Conservation (phyloP, 2,113 vertebrate genomes). For the Ophiodon elongatus region DNA sequence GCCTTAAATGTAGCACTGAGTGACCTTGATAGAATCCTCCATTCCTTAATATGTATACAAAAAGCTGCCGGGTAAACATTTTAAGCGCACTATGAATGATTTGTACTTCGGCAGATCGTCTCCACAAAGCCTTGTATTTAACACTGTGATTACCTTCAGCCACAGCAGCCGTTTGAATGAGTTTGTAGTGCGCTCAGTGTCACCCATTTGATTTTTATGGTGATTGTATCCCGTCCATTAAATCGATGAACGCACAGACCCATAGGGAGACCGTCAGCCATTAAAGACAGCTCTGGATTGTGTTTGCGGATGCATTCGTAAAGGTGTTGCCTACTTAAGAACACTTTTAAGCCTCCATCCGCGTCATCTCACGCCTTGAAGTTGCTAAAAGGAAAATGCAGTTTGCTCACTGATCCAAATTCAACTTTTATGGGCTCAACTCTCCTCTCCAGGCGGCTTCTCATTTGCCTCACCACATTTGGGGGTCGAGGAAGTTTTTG, state of each 20-base stretch:
- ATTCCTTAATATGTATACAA: slow-evolving; percentile 27
- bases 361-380: slow-evolving; percentile 33
- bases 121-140: slow-evolving; percentile 14
- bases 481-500: slow-evolving; percentile 13
- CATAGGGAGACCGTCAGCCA: neutral
- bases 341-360: slow-evolving; percentile 17
- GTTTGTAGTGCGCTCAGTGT: slow-evolving; percentile 14
- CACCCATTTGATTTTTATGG: slow-evolving; percentile 28
- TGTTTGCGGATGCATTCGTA: slow-evolving; percentile 8
- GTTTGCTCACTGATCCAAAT: slow-evolving; percentile 63
- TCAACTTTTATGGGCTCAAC: slow-evolving; percentile 10
- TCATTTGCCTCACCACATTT: neutral
- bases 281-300: slow-evolving; percentile 13
- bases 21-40: slow-evolving; percentile 10
- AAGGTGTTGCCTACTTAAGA: slow-evolving; percentile 34
- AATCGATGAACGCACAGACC: slow-evolving; percentile 3
- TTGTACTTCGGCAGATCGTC: neutral
- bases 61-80: slow-evolving; percentile 18
- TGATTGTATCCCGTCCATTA: slow-evolving; percentile 23
- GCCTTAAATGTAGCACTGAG: neutral
- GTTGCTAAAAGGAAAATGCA: slow-evolving; percentile 68
- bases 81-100: slow-evolving; percentile 12
- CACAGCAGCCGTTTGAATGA: neutral
- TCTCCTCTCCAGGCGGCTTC: slow-evolving; percentile 20
- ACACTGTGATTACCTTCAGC: slow-evolving; percentile 8